Evolutionary conservation across 2,888 invertebrate species (phyloP).

Genomic region (Choreutis nemorana): DNA sequence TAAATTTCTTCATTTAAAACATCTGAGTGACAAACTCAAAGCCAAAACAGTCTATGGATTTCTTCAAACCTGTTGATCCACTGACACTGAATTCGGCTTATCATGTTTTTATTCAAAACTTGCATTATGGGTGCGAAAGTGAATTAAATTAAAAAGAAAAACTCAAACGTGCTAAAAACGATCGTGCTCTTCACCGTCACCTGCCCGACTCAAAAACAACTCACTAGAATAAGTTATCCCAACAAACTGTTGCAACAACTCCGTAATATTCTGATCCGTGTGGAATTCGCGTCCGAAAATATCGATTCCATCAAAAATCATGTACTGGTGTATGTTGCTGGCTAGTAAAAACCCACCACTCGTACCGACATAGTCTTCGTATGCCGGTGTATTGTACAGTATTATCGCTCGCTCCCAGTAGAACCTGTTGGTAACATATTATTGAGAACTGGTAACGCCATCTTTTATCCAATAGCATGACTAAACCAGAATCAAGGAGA

Average conservation of each 20-base stretch:
- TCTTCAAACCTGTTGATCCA: too few relatives aligned
- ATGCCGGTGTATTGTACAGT: slow-evolving; percentile 79
- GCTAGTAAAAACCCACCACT: slow-evolving; percentile 82
- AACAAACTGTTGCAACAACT: slow-evolving; percentile 54
- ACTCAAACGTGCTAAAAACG: slow-evolving; percentile 4
- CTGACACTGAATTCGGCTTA: too few relatives aligned
- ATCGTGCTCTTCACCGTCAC: slow-evolving; percentile 4
- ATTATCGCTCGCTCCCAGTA: slow-evolving; percentile 77
- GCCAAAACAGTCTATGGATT: too few relatives aligned
- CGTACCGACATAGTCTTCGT: slow-evolving; percentile 70
- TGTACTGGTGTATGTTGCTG: slow-evolving; percentile 72
- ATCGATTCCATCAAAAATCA: slow-evolving; percentile 34
- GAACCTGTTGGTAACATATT: slow-evolving; percentile 59
- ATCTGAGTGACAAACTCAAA: too few relatives aligned
- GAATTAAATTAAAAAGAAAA: slow-evolving; percentile 1
- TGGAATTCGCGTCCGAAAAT: slow-evolving; percentile 41
- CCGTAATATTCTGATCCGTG: slow-evolving; percentile 40
- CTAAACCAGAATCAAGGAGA: not conserved
- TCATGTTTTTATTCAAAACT: too few relatives aligned
- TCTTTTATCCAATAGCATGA: slow-evolving; percentile 22
- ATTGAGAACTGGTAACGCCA: slow-evolving; percentile 18
- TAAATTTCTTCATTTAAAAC: too few relatives aligned
- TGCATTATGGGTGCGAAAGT: too few relatives aligned
- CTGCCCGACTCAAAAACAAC: slow-evolving; percentile 26
- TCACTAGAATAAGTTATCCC: slow-evolving; percentile 64